Percentiles rank a stretch among this genome's conserved stretches.
phyloP scores from a whole-genome alignment of 2,888 invertebrate species.

The Balanococcus diminutus region DNA sequence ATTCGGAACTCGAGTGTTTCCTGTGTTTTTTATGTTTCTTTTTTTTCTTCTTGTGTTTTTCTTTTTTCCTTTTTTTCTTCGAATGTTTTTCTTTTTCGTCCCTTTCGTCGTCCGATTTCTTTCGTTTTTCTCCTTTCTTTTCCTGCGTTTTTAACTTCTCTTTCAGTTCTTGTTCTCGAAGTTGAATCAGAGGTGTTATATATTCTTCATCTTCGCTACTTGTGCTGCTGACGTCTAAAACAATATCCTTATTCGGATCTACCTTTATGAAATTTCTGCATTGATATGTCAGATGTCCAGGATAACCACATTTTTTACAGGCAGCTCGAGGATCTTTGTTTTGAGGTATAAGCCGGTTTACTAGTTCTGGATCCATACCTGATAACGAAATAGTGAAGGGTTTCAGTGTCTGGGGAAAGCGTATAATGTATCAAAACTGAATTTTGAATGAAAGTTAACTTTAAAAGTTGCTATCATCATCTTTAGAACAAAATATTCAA shows the following conservation, averaged over 20 bases:
- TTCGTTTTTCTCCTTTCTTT: constrained; percentile 67
- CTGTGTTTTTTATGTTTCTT: constrained; percentile 44
- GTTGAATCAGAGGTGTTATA: constrained; percentile 79
- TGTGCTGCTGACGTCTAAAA: constrained; percentile 92
- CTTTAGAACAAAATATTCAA: not conserved
- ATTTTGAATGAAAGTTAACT: too few species aligned
- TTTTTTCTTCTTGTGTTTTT: constrained; percentile 32
- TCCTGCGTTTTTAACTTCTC: constrained; percentile 72
- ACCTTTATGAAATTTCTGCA: constrained; percentile 92
- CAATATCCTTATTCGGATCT: constrained; percentile 90
- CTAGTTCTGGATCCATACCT: constrained; percentile 37
- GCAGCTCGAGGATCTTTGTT: constrained; percentile 68
- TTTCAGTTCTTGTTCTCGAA: constrained; percentile 78
- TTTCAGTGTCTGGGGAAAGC: too few species aligned
- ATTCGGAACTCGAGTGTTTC: constrained; percentile 25
- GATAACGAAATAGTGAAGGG: not conserved
- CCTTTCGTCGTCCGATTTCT: constrained; percentile 58
- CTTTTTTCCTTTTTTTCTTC: constrained; percentile 4
- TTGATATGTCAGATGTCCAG: constrained; percentile 94
- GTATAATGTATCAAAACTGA: too few species aligned
- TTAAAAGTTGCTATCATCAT: too few species aligned
- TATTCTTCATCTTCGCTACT: constrained; percentile 81
- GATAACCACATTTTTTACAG: constrained; percentile 94
- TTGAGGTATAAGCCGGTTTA: constrained; percentile 29
- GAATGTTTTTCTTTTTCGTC: not conserved